Evolutionary conservation across 2,113 vertebrate genomes (phyloP).

Genomic region (Motacilla tschutschensis): DNA sequence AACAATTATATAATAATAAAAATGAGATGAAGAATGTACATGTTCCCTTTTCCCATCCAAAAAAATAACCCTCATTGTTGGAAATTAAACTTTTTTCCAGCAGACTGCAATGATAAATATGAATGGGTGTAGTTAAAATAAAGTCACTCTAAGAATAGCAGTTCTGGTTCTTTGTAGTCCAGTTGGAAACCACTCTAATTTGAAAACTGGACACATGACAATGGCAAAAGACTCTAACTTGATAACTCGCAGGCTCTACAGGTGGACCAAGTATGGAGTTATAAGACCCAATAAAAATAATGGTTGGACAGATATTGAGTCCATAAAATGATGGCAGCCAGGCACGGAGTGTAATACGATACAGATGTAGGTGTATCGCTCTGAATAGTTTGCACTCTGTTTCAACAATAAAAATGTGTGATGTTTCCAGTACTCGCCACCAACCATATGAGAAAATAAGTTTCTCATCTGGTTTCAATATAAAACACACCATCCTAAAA

Average conservation of each 20-base stretch:
- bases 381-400: constrained; percentile 48
- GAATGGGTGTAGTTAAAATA: constrained; percentile 17
- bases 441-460: constrained; percentile 25
- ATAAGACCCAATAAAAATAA: constrained; percentile 50
- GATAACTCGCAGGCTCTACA: constrained; percentile 19
- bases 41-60: neutral
- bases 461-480: constrained; percentile 58
- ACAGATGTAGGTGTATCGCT: constrained; percentile 43
- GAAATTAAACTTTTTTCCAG: neutral
- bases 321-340: constrained; percentile 47
- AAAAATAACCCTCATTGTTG: neutral
- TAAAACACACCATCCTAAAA: constrained; percentile 51
- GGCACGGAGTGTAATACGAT: neutral
- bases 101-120: neutral
- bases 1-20: constrained; percentile 29
- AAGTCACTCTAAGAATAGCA: neutral
- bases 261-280: constrained; percentile 33
- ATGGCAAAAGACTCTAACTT: constrained; percentile 13
- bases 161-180: constrained; percentile 24
- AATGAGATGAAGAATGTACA: constrained; percentile 14
- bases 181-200: constrained; percentile 9
- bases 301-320: constrained; percentile 48
- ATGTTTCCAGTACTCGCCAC: constrained; percentile 35
- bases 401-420: constrained; percentile 52
- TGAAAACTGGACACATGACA: constrained; percentile 37